Base-by-base conservation (phyloP, 2,113 vertebrate species). In the Otolemur garnettii region DNA sequence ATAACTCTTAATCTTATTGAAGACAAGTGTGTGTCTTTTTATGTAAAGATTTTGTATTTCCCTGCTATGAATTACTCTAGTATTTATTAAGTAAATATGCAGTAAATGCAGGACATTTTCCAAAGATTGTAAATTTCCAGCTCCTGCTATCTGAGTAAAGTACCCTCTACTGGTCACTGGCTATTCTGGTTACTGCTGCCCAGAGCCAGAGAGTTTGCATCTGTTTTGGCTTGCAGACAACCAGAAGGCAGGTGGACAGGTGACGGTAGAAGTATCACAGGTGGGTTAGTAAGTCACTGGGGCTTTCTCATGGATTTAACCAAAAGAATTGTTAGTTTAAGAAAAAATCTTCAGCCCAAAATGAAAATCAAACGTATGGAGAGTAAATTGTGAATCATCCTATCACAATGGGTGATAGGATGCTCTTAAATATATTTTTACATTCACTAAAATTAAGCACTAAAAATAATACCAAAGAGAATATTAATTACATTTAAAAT, bases 391-490 rank as follows among this genome's bases (percentile, higher is more conserved):
- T 90, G n/a, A 93, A 14, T 81, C 68, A 81, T 64, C 22, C 28
- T 84, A 45, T 38, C 33, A 71, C 15, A 84, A n/a, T n/a, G n/a
- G n/a, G n/a, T n/a, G n/a, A n/a, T n/a, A n/a, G n/a, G n/a, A n/a
- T n/a, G 22, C n/a, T 53, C 7, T 33, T 96, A 86, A 71, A 93
- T 81, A 30, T 79, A 57, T 91, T 72, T 97, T 93, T 68, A 72
- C 5, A 30, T 38, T 72, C 55, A 59, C 33, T 92, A 35, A 96
- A 91, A 87, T 87, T 78, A 83, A 69, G 79, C 19, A 64, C 12
- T 64, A 71, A 83, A 87, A 86, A 85, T 96, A 66, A 68, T 38
- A 89, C 22, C 69, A 59, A 95, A 91, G n/a, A 84, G 88, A 87
- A 53, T 55, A 45, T 92, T 92, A 90, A 86, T 91, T 86, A 33